phyloP scores from a whole-genome alignment of 2,797 vertebrate species.

The Natrix natrix region DNA sequence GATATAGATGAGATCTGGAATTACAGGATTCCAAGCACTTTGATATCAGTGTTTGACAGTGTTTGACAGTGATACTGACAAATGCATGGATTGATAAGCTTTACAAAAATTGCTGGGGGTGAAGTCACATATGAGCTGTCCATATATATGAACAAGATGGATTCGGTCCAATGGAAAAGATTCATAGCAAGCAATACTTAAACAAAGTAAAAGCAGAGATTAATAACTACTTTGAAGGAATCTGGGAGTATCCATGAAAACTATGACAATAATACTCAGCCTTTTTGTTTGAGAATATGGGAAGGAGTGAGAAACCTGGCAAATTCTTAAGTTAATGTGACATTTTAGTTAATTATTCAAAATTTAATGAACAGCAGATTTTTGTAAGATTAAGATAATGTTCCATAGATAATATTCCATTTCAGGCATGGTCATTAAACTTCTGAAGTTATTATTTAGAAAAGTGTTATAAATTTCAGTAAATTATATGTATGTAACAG shows the following conservation, averaged over 20 bases:
- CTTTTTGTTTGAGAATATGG: background rate
- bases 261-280: conserved; percentile 15
- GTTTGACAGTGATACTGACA: background rate
- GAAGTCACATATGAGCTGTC: background rate
- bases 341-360: conserved; percentile 13
- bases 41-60: background rate
- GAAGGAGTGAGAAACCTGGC: background rate
- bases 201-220: conserved; percentile 17
- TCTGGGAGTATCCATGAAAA: conserved; percentile 10
- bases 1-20: background rate
- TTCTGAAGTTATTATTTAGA: background rate
- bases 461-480: background rate
- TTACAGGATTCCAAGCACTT: background rate
- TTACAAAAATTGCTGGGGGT: background rate
- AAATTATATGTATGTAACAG: background rate
- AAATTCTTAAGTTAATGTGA: conserved; percentile 14
- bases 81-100: background rate
- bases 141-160: background rate
- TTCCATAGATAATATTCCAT: background rate
- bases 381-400: conserved; percentile 12
- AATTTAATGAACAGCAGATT: conserved; percentile 6
- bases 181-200: background rate
- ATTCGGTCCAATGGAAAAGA: background rate
- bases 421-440: background rate
- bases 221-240: background rate